These are phyloP conservation scores for Condylostylus longicornis DNA, from an alignment of 1,140 invertebrate genomes.

Conservation along the genomic window DNA sequence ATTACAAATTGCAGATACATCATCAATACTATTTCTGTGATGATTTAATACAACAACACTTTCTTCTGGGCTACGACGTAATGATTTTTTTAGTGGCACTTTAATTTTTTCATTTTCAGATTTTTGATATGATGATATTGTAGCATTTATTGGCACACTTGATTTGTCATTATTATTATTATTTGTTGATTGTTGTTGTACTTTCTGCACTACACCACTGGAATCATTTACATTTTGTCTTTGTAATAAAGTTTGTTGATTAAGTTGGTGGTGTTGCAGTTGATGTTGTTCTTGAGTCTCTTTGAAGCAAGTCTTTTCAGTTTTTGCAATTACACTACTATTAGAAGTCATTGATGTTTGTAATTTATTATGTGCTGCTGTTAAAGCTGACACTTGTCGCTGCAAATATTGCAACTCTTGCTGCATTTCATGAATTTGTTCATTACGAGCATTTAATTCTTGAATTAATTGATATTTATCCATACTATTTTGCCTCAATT, in stretches of 20 bases:
- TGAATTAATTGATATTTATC: conserved; percentile 17
- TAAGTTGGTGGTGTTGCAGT: background rate
- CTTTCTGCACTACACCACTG: too few relatives aligned
- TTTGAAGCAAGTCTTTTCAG: background rate
- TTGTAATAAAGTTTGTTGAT: background rate
- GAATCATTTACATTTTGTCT: background rate
- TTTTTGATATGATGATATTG: background rate
- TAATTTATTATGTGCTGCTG: conserved; percentile 6
- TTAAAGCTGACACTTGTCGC: background rate
- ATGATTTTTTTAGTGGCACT: conserved; percentile 7
- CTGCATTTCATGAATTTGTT: conserved; percentile 22
- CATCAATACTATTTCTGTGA: background rate
- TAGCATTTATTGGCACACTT: too few relatives aligned
- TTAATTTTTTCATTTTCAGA: conserved; percentile 3
- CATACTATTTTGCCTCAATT: conserved; percentile 21
- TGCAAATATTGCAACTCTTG: conserved; percentile 20
- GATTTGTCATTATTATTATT: too few relatives aligned
- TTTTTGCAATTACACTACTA: conserved; percentile 3
- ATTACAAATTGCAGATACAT: background rate
- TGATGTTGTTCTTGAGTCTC: background rate
- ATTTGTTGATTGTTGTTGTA: too few relatives aligned
- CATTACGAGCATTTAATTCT: conserved; percentile 20
- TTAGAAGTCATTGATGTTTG: too few relatives aligned
- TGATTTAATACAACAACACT: conserved; percentile 1
- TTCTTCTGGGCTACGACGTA: conserved; percentile 4